Conservation (phyloP, 1,140 invertebrate genomes). For the Drosophila punjabiensis region DNA sequence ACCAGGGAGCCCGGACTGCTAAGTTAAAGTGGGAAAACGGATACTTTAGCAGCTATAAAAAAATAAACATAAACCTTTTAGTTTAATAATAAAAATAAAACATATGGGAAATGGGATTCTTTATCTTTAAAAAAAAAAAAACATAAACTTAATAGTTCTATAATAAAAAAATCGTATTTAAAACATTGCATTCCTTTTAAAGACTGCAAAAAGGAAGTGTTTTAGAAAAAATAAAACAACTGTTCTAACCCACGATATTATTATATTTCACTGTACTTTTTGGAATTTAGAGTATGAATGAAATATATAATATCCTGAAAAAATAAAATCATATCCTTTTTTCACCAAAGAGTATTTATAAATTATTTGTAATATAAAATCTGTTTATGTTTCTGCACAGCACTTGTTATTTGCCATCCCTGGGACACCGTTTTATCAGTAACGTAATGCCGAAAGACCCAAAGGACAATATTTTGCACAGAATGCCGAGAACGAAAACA, state of each 20-base stretch:
- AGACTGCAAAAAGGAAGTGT: too few relatives aligned
- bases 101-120: too few relatives aligned
- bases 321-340: not conserved
- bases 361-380: not conserved
- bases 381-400: not conserved
- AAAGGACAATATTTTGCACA: slow-evolving; percentile 66
- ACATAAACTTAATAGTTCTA: too few relatives aligned
- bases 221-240: not conserved
- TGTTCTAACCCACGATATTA: not conserved
- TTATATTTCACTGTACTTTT: not conserved
- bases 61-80: not conserved
- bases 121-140: too few relatives aligned
- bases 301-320: not conserved
- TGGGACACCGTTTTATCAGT: slow-evolving; percentile 26
- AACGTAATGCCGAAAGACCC: slow-evolving; percentile 29
- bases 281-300: too few relatives aligned
- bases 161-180: too few relatives aligned
- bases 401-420: slow-evolving; percentile 26
- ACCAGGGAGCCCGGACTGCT: slow-evolving; percentile 26
- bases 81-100: not conserved
- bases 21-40: not conserved
- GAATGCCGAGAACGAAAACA: slow-evolving; percentile 50
- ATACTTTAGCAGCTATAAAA: not conserved
- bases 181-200: too few relatives aligned
- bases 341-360: not conserved